phyloP scores from a whole-genome alignment of 2,888 invertebrate genomes.

The Noctua comes region DNA sequence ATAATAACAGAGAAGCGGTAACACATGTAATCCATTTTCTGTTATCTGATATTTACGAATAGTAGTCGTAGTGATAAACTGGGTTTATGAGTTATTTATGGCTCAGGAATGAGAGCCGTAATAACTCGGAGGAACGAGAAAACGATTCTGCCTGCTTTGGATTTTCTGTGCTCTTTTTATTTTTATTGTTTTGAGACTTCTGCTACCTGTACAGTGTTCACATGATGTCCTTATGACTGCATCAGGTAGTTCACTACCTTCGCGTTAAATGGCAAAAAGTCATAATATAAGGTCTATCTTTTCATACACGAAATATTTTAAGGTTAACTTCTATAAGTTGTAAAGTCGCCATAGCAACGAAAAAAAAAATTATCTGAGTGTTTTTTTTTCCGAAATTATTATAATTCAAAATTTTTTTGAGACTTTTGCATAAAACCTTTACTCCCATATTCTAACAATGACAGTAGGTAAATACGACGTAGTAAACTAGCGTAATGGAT shows the following conservation, averaged over 20 bases:
- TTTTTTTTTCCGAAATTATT: no score
- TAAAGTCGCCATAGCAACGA: no score
- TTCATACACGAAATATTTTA: no score
- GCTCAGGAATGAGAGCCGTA: neutral
- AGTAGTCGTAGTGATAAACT: constrained; percentile 25
- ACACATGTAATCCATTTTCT: constrained; percentile 51
- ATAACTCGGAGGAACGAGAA: neutral
- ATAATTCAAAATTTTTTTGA: no score
- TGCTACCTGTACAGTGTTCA: neutral
- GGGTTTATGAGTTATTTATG: constrained; percentile 36
- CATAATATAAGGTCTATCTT: no score
- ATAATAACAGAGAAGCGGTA: constrained; percentile 22
- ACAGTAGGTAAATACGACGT: no score
- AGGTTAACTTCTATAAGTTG: no score
- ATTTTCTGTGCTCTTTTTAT: neutral
- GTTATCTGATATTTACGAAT: constrained; percentile 36
- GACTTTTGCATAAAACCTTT: no score
- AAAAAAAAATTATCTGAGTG: no score
- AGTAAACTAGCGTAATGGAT: no score
- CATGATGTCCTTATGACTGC: neutral
- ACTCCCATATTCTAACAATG: no score
- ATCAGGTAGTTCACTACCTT: neutral
- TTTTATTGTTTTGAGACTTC: neutral
- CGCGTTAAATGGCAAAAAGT: neutral
- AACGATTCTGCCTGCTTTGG: neutral